These are phyloP conservation scores for Apus apus DNA, from an alignment of 2,113 vertebrate genomes.

Conservation along the genomic window DNA sequence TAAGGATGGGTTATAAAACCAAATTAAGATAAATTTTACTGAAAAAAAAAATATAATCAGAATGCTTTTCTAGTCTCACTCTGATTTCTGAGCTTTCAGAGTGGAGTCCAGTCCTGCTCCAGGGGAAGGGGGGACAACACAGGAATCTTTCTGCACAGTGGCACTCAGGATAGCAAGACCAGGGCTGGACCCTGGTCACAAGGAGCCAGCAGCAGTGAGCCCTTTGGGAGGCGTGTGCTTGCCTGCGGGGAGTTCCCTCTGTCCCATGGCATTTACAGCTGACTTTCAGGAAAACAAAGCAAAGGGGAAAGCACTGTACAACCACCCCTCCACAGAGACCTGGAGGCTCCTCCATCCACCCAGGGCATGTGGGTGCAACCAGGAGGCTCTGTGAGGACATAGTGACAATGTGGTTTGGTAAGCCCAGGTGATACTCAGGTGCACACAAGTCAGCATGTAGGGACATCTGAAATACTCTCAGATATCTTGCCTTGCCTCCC, in stretches of 20 bases:
- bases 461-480: neutral
- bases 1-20: neutral
- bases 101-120: neutral
- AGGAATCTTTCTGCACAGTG: fast-evolving
- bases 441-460: neutral
- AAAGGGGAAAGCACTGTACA: neutral
- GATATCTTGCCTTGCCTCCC: neutral
- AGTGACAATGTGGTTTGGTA: fast-evolving
- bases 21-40: neutral
- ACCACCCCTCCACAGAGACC: neutral
- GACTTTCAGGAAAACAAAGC: neutral
- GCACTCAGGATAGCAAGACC: neutral
- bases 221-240: fast-evolving
- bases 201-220: neutral
- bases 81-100: neutral
- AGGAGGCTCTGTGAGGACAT: neutral
- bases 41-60: neutral
- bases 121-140: neutral
- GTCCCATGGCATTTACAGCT: neutral
- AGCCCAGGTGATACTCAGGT: neutral
- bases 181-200: fast-evolving
- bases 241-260: neutral
- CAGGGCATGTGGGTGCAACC: neutral
- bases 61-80: neutral
- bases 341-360: neutral